Evolutionary conservation across 2,888 invertebrate species (phyloP).

Genomic region (Caenorhabditis sp.): DNA sequence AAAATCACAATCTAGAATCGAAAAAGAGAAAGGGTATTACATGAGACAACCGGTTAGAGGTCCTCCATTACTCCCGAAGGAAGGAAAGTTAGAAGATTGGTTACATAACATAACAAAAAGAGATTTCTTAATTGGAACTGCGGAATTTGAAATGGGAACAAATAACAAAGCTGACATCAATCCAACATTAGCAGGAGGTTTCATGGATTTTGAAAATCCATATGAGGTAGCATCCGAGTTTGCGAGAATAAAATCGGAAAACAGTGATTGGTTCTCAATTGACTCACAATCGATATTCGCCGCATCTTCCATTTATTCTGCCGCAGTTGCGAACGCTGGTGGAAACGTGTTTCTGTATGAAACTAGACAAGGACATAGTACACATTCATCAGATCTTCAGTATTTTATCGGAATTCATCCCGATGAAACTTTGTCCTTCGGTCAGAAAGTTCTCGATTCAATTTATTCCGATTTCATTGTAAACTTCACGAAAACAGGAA

Average conservation of each 20-base stretch:
- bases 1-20: conserved; percentile 22
- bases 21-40: conserved; percentile 16
- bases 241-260: conserved; percentile 4
- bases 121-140: conserved; percentile 20
- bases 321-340: conserved; percentile 10
- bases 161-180: conserved; percentile 9
- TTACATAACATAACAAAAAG: conserved; percentile 11
- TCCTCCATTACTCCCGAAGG: conserved; percentile 13
- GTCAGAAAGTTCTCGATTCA: conserved; percentile 22
- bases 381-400: conserved; percentile 25
- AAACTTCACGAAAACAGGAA: conserved; percentile 21
- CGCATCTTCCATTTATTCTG: conserved; percentile 9
- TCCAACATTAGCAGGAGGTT: conserved; percentile 17
- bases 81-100: conserved; percentile 17
- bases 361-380: conserved; percentile 6
- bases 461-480: conserved; percentile 21
- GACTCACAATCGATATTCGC: conserved; percentile 18
- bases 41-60: conserved; percentile 14
- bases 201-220: conserved; percentile 33
- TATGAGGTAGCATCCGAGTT: conserved; percentile 24
- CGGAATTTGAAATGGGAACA: conserved; percentile 8
- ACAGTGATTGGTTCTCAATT: neutral
- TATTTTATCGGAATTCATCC: conserved; percentile 26
- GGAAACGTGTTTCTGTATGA: conserved; percentile 24
- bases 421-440: conserved; percentile 12